Base-by-base conservation (phyloP, 1,140 invertebrate genomes). In the Muscidifurax raptorellus region DNA sequence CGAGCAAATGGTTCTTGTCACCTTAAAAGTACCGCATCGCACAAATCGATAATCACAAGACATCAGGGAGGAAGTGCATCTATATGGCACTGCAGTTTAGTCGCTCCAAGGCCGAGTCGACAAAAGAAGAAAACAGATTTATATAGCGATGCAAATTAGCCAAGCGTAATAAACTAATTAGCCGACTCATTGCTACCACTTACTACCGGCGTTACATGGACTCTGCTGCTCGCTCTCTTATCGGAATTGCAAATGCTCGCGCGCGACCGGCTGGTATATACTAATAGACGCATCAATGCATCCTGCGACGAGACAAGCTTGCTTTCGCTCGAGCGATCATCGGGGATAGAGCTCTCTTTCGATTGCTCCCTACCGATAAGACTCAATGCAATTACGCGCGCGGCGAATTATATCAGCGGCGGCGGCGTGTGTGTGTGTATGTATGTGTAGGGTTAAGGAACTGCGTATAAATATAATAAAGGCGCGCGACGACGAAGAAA, bases 251-350 rank as follows among this genome's bases (percentile, higher is more conserved):
- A 90, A 90, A 91, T 91, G 87, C 76, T 66, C 85, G 85, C 85
- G 66, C 52, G 52, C 36, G 36, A 40, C 36, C 7, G 9, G 7
- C 6, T 6, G 52, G 22, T 59, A 59, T 18, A 47, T n/a, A 69
- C 67, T 91, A 91, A 91, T 91, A 91, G 90, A 90, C 89, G 89
- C 90, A 89, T 90, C 90, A 90, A 89, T 89, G 89, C 87, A 86
- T 90, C 88, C 86, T 86, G 87, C 86, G 89, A 25, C 66, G 25
- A 69, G n/a, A 18, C 64, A 18, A 27, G n/a, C 66, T 6, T 27
- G 66, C 86, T 85, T 86, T 83, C 32, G 83, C 75, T 82, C 85
- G 86, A 66, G 79, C 87, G 85, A 91, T 91, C 91, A 91, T 90
- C 91, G 86, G 88, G 80, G 44, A 87, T 88, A 88, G 9, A 87